A percentile compares a stretch with the other conserved stretches of the same genome.
phyloP scores from a whole-genome alignment of 2,888 invertebrate genomes.

The Dryobota labecula region DNA sequence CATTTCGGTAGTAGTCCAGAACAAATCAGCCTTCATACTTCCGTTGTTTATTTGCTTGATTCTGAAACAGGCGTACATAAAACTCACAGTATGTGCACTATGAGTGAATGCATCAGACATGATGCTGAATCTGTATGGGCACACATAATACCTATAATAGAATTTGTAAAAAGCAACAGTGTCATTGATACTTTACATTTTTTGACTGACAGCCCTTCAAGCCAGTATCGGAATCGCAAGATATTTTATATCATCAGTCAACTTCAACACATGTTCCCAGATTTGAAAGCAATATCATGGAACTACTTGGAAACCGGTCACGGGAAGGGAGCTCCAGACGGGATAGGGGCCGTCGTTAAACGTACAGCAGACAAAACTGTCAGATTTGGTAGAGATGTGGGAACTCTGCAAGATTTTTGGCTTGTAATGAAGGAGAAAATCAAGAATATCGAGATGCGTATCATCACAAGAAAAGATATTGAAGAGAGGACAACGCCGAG shows the following conservation, averaged over 20 bases:
- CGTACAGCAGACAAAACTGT: constrained; percentile 64
- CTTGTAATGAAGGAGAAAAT: constrained; percentile 18
- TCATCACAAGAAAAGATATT: constrained; percentile 30
- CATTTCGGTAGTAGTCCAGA: no score
- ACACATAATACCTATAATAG: constrained; percentile 1
- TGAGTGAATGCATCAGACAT: constrained; percentile 33
- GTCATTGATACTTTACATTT: constrained; percentile 30
- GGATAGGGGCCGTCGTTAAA: constrained; percentile 70
- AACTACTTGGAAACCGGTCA: constrained; percentile 69
- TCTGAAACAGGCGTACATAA: constrained; percentile 15
- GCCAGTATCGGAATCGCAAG: constrained; percentile 38
- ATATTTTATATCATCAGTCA: constrained; percentile 39
- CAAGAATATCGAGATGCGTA: constrained; percentile 29
- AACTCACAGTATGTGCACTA: constrained; percentile 39
- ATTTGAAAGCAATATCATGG: constrained; percentile 53
- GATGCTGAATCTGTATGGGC: constrained; percentile 19
- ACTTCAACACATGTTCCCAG: constrained; percentile 17
- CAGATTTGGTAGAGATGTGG: constrained; percentile 20
- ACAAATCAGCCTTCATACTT: no score
- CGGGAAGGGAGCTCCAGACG: no score
- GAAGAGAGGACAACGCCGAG: constrained; percentile 16
- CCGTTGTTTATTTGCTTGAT: constrained; percentile 21
- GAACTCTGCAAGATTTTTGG: constrained; percentile 18
- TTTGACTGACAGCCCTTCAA: constrained; percentile 38
- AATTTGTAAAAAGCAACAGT: constrained; percentile 15